Conservation (phyloP, 2,888 invertebrate genomes). For the Tetramorium bicarinatum region DNA sequence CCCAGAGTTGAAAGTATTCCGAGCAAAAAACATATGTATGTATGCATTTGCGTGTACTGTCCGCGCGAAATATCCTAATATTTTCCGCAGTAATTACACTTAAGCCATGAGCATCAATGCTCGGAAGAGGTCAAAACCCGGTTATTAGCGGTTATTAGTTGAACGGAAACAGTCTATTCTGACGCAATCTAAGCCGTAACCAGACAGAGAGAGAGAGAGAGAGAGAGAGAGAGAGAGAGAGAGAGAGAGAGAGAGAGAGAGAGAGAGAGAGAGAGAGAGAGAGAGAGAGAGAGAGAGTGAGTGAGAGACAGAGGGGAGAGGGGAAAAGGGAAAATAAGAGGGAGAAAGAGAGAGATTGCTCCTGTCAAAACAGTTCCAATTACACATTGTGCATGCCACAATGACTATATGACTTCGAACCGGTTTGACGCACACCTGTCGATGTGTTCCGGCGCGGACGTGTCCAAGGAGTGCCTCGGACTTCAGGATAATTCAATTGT, state of each 20-base stretch:
- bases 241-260: background rate
- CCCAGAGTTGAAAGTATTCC: too few relatives aligned
- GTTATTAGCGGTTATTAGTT: slow-evolving; percentile 39
- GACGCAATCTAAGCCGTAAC: slow-evolving; percentile 16
- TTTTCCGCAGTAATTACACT: slow-evolving; percentile 7
- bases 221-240: too few relatives aligned
- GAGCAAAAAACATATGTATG: too few relatives aligned
- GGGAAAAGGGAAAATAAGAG: background rate
- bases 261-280: background rate
- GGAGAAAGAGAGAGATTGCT: slow-evolving; percentile 10
- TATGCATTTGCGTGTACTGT: background rate
- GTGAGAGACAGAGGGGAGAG: too few relatives aligned
- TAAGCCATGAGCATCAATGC: background rate
- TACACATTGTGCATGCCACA: slow-evolving; percentile 3
- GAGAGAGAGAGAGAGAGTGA: background rate
- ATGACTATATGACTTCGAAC: slow-evolving; percentile 13
- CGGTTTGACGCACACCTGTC: slow-evolving; percentile 28
- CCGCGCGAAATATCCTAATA: background rate
- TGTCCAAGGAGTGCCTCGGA: background rate
- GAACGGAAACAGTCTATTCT: slow-evolving; percentile 55
- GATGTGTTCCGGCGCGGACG: background rate
- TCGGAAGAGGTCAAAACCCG: slow-evolving; percentile 32
- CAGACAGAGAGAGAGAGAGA: background rate
- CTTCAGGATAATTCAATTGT: slow-evolving; percentile 36
- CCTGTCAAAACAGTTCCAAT: slow-evolving; percentile 47